Evolutionary conservation across 2,888 invertebrate species (phyloP).

Genomic region (Monochamus alternatus): DNA sequence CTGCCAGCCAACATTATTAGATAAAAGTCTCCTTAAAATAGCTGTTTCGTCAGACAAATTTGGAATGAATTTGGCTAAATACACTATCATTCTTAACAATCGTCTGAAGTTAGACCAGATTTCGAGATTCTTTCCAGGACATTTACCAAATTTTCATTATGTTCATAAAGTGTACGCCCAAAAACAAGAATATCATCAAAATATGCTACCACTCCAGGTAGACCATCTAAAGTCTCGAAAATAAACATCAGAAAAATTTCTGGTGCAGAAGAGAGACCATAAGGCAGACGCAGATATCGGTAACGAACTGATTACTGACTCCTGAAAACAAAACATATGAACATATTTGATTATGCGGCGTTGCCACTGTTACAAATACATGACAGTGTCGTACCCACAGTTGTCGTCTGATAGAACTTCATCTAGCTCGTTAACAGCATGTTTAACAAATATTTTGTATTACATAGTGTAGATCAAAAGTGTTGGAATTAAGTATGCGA

Average conservation of each 20-base stretch:
- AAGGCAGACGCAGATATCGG: not conserved
- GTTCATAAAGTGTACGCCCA: no score
- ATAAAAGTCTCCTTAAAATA: not conserved
- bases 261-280: not conserved
- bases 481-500: no score
- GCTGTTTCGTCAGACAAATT: not conserved
- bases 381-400: no score
- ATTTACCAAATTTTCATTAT: constrained; percentile 45
- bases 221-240: constrained; percentile 41
- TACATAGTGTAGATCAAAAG: no score
- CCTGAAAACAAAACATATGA: no score
- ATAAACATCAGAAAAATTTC: constrained; percentile 10
- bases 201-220: constrained; percentile 53
- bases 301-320: no score
- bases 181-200: constrained; percentile 55
- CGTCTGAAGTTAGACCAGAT: not conserved
- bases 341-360: no score
- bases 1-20: not conserved
- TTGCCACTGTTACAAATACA: no score
- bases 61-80: not conserved
- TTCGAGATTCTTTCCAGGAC: constrained; percentile 47
- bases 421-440: no score
- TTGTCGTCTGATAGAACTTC: no score
- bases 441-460: no score
- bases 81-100: not conserved